Conservation (phyloP, 2,888 invertebrate genomes). For the Volucella zonaria region DNA sequence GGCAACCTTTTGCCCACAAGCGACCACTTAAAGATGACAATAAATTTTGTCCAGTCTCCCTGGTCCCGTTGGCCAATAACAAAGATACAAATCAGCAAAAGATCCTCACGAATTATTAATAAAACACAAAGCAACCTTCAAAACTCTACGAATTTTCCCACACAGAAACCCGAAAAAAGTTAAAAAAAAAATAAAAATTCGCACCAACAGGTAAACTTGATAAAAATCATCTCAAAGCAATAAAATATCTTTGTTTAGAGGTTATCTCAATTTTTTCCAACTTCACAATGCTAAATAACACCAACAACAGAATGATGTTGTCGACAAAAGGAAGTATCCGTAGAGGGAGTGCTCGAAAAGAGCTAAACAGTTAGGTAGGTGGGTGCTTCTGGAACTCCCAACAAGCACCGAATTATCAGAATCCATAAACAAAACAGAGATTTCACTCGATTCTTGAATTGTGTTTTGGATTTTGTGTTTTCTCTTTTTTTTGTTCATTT, state of each 20-base stretch:
- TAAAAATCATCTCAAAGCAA: constrained; percentile 61
- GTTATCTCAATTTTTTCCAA: constrained; percentile 35
- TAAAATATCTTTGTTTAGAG: constrained; percentile 70
- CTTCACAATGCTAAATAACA: constrained; percentile 46
- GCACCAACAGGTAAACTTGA: constrained; percentile 65
- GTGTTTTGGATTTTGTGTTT: too few relatives aligned
- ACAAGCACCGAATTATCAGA: constrained; percentile 68
- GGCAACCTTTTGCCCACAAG: constrained; percentile 24
- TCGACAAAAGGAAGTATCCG: not conserved
- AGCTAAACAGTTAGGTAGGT: constrained; percentile 31
- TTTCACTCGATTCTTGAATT: constrained; percentile 56
- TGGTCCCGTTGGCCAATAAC: constrained; percentile 37
- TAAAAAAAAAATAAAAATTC: constrained; percentile 33
- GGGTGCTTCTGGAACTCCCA: constrained; percentile 63
- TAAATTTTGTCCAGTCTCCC: constrained; percentile 50
- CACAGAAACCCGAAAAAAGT: constrained; percentile 35
- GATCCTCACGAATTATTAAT: not conserved
- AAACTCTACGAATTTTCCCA: constrained; percentile 59
- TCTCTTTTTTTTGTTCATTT: too few relatives aligned
- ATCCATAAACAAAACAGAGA: constrained; percentile 72
- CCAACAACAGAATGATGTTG: not conserved
- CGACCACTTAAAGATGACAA: constrained; percentile 67
- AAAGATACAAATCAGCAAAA: constrained; percentile 61
- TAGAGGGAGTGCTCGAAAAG: constrained; percentile 11
- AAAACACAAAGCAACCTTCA: constrained; percentile 21